phyloP scores from a whole-genome alignment of 1,140 invertebrate genomes.

The Rhysida immarginata region DNA sequence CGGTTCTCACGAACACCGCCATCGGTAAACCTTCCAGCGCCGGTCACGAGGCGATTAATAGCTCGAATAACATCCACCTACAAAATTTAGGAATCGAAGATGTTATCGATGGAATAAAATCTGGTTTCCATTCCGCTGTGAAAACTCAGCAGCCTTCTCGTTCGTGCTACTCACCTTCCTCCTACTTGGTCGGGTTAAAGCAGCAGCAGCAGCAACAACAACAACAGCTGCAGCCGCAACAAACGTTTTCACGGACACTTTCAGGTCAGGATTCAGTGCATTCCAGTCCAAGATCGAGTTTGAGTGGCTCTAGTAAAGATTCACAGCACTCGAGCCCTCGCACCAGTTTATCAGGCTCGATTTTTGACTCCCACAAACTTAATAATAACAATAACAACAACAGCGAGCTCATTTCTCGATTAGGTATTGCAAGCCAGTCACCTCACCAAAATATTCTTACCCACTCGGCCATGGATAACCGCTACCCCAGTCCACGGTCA shows the following conservation, averaged over 20 bases:
- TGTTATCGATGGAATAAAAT: no score
- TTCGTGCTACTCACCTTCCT: no score
- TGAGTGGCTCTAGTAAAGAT: constrained; percentile 42
- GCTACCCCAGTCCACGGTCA: constrained; percentile 34
- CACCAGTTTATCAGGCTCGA: constrained; percentile 29
- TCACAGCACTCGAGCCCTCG: constrained; percentile 42
- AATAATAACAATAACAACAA: constrained; percentile 37
- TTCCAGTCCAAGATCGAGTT: constrained; percentile 38
- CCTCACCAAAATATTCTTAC: constrained; percentile 34
- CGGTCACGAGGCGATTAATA: no score
- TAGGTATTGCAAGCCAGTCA: background rate
- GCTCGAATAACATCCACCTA: no score
- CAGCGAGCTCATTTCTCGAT: background rate
- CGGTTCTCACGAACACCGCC: no score
- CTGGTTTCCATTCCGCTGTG: constrained; percentile 6
- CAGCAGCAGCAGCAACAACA: constrained; percentile 31
- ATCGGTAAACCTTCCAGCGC: no score
- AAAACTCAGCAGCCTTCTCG: background rate
- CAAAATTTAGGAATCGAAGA: no score
- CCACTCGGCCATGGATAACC: constrained; percentile 26
- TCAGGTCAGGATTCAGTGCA: constrained; percentile 23
- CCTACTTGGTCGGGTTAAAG: constrained; percentile 16
- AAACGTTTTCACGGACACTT: constrained; percentile 11
- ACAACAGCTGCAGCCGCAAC: constrained; percentile 15
- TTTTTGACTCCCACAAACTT: constrained; percentile 39